phyloP scores from a whole-genome alignment of 2,113 vertebrate species.

The Strix uralensis region DNA sequence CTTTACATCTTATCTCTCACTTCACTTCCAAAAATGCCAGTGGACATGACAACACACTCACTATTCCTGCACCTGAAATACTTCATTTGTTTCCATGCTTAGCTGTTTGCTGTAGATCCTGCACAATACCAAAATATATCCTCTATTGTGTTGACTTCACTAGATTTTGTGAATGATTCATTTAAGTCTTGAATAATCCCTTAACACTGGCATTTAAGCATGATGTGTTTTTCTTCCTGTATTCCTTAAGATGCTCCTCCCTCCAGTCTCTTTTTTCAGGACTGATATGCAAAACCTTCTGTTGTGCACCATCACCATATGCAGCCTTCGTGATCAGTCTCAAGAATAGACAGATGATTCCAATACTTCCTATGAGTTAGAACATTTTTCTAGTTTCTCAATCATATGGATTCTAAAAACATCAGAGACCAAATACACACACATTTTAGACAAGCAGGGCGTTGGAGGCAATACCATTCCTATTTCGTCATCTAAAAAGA shows the following conservation, averaged over 20 bases:
- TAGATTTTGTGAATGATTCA: background rate
- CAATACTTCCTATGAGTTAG: background rate
- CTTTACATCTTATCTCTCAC: background rate
- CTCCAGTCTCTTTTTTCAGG: background rate
- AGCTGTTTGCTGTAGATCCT: background rate
- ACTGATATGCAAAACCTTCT: background rate
- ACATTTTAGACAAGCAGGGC: background rate
- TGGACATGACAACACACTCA: background rate
- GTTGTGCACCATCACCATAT: background rate
- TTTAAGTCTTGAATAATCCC: background rate
- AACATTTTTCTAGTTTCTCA: background rate
- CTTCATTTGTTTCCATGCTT: background rate
- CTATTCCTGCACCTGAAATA: background rate
- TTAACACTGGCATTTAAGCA: background rate
- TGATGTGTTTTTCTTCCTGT: background rate
- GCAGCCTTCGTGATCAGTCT: background rate
- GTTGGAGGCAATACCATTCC: background rate
- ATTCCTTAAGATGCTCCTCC: background rate
- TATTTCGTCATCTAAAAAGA: background rate
- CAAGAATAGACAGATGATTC: background rate
- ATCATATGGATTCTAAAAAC: background rate
- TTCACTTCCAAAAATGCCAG: background rate
- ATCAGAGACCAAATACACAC: background rate
- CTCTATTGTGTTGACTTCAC: background rate
- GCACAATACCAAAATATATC: background rate